Conservation (phyloP, 2,113 vertebrate genomes). For the Suricata suricatta region DNA sequence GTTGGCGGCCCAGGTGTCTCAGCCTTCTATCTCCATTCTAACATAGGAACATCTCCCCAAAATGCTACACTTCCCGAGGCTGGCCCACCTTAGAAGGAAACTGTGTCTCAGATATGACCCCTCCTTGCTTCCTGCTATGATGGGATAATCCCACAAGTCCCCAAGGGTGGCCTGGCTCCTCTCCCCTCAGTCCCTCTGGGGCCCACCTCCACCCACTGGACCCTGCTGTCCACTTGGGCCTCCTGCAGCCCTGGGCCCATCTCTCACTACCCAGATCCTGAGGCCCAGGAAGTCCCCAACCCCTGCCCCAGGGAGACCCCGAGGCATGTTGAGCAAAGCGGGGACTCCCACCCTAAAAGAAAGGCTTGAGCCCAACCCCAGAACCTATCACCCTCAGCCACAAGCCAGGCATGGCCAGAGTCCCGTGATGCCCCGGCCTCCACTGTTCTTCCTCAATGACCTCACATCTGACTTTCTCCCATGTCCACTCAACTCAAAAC, state of each 20-base stretch:
- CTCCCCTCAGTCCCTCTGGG: neutral
- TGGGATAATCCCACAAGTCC: neutral
- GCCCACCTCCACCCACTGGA: neutral
- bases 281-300: fast-evolving
- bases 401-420: neutral
- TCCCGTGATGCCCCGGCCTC: fast-evolving
- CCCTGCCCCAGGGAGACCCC: neutral
- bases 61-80: neutral
- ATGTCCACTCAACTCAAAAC: neutral
- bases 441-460: neutral
- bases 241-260: neutral
- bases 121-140: neutral
- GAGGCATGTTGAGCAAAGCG: neutral
- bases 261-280: neutral
- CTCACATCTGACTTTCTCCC: neutral
- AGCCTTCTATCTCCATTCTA: neutral
- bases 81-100: neutral
- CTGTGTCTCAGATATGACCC: neutral
- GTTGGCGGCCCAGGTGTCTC: too few species aligned
- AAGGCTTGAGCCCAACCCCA: neutral
- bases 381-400: neutral
- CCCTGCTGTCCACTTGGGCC: neutral
- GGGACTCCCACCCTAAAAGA: neutral
- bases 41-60: neutral
- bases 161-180: too few species aligned